Conservation (phyloP, 2,888 invertebrate species). For the Electrophaes corylata region DNA sequence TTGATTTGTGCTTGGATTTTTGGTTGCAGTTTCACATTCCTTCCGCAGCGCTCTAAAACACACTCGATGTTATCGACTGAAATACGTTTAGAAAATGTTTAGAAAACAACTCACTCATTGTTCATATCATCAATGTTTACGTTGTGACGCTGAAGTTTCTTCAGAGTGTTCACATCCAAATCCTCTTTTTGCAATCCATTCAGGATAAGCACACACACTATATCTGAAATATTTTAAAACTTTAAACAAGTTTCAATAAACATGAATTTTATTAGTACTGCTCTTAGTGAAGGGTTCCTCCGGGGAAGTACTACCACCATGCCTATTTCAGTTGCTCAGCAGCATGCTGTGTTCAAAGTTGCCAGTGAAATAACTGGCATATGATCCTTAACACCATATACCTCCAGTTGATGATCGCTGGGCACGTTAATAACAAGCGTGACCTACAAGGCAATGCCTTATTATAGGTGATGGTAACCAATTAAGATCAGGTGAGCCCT, state of each 20-base stretch:
- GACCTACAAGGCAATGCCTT: too few species aligned
- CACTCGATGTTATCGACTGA: constrained; percentile 2
- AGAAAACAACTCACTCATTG: constrained; percentile 61
- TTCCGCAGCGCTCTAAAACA: constrained; percentile 23
- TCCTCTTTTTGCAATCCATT: constrained; percentile 75
- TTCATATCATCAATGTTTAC: constrained; percentile 67
- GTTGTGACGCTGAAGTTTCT: constrained; percentile 65
- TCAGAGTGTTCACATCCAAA: constrained; percentile 59
- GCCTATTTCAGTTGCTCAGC: too few species aligned
- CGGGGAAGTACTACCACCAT: too few species aligned
- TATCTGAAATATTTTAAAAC: constrained; percentile 58
- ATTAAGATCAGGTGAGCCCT: too few species aligned
- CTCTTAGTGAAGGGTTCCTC: too few species aligned
- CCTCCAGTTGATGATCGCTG: too few species aligned
- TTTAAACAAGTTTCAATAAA: constrained; percentile 4
- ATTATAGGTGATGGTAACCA: too few species aligned
- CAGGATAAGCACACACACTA: constrained; percentile 71
- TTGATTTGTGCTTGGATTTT: background rate
- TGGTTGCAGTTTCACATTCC: constrained; percentile 13
- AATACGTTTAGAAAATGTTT: constrained; percentile 2
- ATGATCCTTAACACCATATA: too few species aligned
- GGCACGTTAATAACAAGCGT: too few species aligned
- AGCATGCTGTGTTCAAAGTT: too few species aligned
- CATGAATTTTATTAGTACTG: too few species aligned
- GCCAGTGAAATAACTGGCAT: too few species aligned